Conservation (phyloP, 2,888 invertebrate genomes). For the Agrochola lota region DNA sequence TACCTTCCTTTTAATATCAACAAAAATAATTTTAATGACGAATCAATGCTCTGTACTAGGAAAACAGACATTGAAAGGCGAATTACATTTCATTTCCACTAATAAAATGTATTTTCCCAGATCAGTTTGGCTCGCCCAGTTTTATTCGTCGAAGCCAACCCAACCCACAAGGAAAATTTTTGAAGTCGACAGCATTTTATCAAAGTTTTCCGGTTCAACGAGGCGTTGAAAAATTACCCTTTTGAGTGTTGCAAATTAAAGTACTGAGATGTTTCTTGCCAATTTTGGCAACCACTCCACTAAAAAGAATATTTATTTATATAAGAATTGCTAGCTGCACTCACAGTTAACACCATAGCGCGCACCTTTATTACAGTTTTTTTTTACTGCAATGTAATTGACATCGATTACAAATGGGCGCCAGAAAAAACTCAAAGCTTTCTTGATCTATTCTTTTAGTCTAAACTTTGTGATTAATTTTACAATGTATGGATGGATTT, state of each 20-base stretch:
- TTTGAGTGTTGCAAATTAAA: not conserved
- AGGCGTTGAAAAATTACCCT: not conserved
- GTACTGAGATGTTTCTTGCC: not conserved
- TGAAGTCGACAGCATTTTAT: not conserved
- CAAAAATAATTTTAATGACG: conserved; percentile 39
- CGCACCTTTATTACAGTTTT: not conserved
- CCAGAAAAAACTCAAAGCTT: not conserved
- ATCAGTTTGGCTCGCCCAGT: not conserved
- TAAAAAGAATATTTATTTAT: not conserved
- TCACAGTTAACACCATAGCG: too few species aligned
- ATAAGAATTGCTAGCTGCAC: too few species aligned
- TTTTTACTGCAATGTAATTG: not conserved
- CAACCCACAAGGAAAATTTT: conserved; percentile 12
- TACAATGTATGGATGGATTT: not conserved
- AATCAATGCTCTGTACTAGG: conserved; percentile 22
- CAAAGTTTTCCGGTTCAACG: conserved; percentile 41
- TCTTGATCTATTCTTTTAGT: not conserved
- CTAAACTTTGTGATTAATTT: not conserved
- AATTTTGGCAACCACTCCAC: not conserved
- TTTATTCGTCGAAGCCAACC: not conserved
- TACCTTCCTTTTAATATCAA: conserved; percentile 47
- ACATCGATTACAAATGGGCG: not conserved
- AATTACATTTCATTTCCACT: conserved; percentile 22
- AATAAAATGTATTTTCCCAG: conserved; percentile 12
- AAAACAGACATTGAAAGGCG: conserved; percentile 27